phyloP scores from a whole-genome alignment of 2,888 invertebrate species.

The Drosophila buzzatii region DNA sequence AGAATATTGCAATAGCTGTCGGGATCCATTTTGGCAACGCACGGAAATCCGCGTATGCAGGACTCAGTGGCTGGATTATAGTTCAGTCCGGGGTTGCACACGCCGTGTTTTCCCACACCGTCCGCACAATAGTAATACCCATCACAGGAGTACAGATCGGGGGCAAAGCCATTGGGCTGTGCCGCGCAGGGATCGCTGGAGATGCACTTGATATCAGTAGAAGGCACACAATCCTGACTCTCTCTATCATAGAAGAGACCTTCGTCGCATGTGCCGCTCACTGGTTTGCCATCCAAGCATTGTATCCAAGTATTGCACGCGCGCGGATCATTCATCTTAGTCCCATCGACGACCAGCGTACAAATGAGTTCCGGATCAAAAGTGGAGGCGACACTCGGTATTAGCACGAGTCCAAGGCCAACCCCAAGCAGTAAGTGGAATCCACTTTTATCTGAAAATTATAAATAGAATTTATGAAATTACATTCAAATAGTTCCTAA shows the following conservation, averaged over 20 bases:
- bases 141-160: slow-evolving; percentile 79
- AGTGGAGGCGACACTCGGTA: slow-evolving; percentile 7
- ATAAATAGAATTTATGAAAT: not conserved
- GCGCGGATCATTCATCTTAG: slow-evolving; percentile 79
- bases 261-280: slow-evolving; percentile 63
- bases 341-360: slow-evolving; percentile 67
- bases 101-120: slow-evolving; percentile 65
- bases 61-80: slow-evolving; percentile 67
- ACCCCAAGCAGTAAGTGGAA: slow-evolving; percentile 15
- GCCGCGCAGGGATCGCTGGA: slow-evolving; percentile 78
- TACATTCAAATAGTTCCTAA: not conserved
- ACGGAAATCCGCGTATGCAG: slow-evolving; percentile 70
- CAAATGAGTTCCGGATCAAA: slow-evolving; percentile 75
- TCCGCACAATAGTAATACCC: slow-evolving; percentile 79
- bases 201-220: slow-evolving; percentile 62
- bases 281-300: slow-evolving; percentile 69
- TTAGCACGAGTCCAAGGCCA: not conserved
- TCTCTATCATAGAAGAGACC: slow-evolving; percentile 72
- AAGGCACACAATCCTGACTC: slow-evolving; percentile 59
- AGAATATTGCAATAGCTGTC: slow-evolving; percentile 79
- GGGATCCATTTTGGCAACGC: slow-evolving; percentile 65
- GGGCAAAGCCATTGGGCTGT: slow-evolving; percentile 63
- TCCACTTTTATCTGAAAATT: slow-evolving; percentile 6
- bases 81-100: slow-evolving; percentile 68
- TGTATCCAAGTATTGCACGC: slow-evolving; percentile 76